Conservation (phyloP, 1,140 invertebrate species). For the Bombus soroeensis region DNA sequence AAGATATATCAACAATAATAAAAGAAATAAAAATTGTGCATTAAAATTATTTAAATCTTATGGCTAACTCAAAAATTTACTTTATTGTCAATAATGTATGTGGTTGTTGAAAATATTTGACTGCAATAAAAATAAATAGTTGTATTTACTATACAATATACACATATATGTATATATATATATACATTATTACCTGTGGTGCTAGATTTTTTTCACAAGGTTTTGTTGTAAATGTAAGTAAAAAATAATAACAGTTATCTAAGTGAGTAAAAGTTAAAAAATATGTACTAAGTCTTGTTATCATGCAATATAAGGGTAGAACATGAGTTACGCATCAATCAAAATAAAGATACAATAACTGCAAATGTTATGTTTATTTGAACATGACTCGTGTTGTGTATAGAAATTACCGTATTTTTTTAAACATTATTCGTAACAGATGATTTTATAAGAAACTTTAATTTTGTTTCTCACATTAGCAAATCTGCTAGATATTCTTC, state of each 20-base stretch:
- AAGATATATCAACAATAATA: background rate
- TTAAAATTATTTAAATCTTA: conserved; percentile 3
- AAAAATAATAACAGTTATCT: conserved; percentile 9
- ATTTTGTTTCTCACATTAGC: conserved; percentile 80
- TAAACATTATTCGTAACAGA: conserved; percentile 21
- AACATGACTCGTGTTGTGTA: conserved; percentile 23
- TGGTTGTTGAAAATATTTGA: conserved; percentile 30
- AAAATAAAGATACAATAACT: conserved; percentile 42
- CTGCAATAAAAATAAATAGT: conserved; percentile 39
- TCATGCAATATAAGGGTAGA: conserved; percentile 12
- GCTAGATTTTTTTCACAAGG: conserved; percentile 30
- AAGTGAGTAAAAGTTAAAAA: conserved; percentile 19
- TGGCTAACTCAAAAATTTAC: background rate
- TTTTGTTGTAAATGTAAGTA: background rate
- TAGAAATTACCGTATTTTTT: conserved; percentile 21
- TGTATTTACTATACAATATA: conserved; percentile 42
- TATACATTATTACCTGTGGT: conserved; percentile 5
- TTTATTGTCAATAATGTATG: conserved; percentile 21
- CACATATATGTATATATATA: background rate
- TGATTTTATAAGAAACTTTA: background rate
- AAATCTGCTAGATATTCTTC: conserved; percentile 87
- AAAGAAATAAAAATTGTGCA: background rate
- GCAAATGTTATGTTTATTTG: conserved; percentile 40
- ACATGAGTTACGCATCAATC: conserved; percentile 2
- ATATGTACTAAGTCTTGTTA: conserved; percentile 33